These are phyloP conservation scores for Axea sp. DNA, from an alignment of 2,888 invertebrate genomes.

Conservation along the genomic window DNA sequence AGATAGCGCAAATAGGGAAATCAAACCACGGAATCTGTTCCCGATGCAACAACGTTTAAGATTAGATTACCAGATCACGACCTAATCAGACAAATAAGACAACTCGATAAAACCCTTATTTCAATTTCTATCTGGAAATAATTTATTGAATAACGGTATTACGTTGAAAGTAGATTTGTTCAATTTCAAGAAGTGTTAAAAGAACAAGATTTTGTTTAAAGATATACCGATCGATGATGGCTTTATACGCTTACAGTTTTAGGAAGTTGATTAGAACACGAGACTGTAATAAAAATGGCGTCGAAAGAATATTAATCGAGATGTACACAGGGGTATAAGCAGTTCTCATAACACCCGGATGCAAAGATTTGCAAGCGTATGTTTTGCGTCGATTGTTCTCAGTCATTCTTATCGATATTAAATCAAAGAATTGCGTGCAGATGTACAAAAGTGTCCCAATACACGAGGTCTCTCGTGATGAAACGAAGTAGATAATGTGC, in stretches of 20 bases:
- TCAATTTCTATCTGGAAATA: conserved; percentile 38
- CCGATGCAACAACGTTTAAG: conserved; percentile 39
- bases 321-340: conserved; percentile 9
- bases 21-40: conserved; percentile 37
- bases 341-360: conserved; percentile 36
- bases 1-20: conserved; percentile 53
- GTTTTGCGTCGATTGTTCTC: conserved; percentile 42
- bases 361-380: conserved; percentile 34
- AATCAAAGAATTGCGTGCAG: conserved; percentile 58
- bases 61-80: conserved; percentile 46
- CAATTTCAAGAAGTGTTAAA: too few species aligned
- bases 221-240: conserved; percentile 15
- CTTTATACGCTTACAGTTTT: conserved; percentile 1
- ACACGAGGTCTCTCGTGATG: conserved; percentile 59
- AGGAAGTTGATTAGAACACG: background rate
- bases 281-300: background rate
- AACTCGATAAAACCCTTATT: conserved; percentile 48
- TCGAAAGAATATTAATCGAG: conserved; percentile 6
- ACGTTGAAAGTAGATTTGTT: conserved; percentile 38
- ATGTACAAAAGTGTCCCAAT: conserved; percentile 60
- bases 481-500: conserved; percentile 60
- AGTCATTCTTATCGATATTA: conserved; percentile 50
- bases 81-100: conserved; percentile 53
- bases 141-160: conserved; percentile 28
- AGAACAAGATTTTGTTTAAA: conserved; percentile 29